Conservation (phyloP, 2,113 vertebrate species). For the Oceanites oceanicus region DNA sequence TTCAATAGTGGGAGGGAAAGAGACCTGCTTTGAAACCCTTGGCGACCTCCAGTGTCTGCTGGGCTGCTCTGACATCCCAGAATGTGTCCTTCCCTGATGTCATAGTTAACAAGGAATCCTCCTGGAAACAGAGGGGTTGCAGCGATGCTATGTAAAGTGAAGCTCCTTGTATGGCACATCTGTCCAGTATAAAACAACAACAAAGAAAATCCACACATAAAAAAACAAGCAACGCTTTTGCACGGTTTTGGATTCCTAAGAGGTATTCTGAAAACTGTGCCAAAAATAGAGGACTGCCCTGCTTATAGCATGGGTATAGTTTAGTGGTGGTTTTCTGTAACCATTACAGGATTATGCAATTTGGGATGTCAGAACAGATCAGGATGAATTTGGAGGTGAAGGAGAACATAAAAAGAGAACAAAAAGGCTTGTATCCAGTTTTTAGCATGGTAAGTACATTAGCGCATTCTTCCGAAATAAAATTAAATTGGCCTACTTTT, state of each 20-base stretch:
- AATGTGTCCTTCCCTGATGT: not conserved
- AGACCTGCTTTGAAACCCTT: not conserved
- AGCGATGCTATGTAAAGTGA: fast-evolving
- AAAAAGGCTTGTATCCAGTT: not conserved
- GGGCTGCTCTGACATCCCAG: not conserved
- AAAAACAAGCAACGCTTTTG: not conserved
- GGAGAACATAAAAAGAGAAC: not conserved
- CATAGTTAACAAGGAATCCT: not conserved
- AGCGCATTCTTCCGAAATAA: not conserved
- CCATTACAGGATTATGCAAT: not conserved
- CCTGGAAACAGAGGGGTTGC: not conserved
- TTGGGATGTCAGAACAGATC: constrained; percentile 32
- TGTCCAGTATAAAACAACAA: not conserved
- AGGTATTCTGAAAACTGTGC: not conserved
- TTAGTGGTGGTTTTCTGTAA: not conserved
- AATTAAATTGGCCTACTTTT: not conserved
- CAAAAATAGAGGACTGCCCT: not conserved
- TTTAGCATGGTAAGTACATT: constrained; percentile 1
- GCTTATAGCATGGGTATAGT: not conserved
- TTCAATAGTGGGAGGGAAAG: not conserved
- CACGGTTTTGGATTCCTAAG: not conserved
- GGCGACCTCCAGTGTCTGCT: not conserved
- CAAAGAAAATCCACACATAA: not conserved
- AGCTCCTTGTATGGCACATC: not conserved
- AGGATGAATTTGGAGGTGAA: not conserved